Base-by-base conservation (phyloP, 2,113 vertebrate species). In the Crocuta crocuta region DNA sequence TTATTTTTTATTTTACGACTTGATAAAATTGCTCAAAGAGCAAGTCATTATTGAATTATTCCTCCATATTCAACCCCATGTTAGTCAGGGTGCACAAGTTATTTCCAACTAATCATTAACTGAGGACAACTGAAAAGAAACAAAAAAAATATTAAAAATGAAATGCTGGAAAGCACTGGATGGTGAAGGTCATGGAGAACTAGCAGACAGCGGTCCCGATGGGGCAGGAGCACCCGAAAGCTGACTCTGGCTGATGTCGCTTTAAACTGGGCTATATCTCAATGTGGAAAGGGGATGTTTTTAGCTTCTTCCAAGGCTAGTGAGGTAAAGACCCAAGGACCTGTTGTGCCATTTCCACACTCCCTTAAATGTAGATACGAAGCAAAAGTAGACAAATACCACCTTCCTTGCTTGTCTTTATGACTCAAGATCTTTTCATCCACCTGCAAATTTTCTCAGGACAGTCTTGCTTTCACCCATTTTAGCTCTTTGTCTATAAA, bases 251-350 rank as follows among this genome's bases (percentile, higher is more conserved):
- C 23, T 63, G 23, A 16, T 11, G 24, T 7, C 4, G 17, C 31
- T 35, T 35, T n/a, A 23, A 55, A 19, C 24, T 39, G 87, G 3
- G 6, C 2, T 17, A 6, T 19, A 68, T 35, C 28, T 58, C 16
- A 31, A 0, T 17, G 8, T 8, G 10, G 10, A 4, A 2, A 31
- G 7, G 28, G 1, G 6, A 48, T 2, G 58, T 4, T 28, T 23
- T 73, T 71, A 73, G 10, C 53, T 66, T 28, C 13, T 81, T 65
- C 9, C 71, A 21, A 33, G 68, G 0, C 26, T 4, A 53, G 35
- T 15, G 35, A 4, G 31, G 23, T 6, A 45, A 16, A 10, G 26
- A 43, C 2, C 1, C 23, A 63, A 26, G 45, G 10, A 11, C 83
- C 10, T 91, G 7, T 1, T 2, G 0, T 9, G 6, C 4, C 31